phyloP scores from a whole-genome alignment of 2,888 invertebrate species.

The Operophtera brumata region DNA sequence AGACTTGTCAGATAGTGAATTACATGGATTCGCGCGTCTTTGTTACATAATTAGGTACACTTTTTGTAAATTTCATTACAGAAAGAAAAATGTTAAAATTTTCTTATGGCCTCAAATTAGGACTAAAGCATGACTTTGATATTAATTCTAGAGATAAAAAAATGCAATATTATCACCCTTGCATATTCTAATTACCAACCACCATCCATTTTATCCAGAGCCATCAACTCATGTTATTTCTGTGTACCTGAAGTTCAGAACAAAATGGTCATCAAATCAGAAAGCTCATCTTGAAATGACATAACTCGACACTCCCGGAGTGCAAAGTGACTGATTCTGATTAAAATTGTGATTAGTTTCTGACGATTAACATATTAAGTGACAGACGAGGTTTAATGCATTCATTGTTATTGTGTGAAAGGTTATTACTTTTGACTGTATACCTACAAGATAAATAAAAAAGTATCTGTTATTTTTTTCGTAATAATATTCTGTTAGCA shows the following conservation, averaged over 20 bases:
- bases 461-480: neutral
- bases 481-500: no score
- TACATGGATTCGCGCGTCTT: no score
- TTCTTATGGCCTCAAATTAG: no score
- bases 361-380: constrained; percentile 44
- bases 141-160: constrained; percentile 10
- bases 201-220: constrained; percentile 8
- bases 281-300: constrained; percentile 42
- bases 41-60: no score
- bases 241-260: constrained; percentile 20
- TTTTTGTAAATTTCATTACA: no score
- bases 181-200: constrained; percentile 35
- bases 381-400: constrained; percentile 30
- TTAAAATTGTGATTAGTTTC: constrained; percentile 47
- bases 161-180: constrained; percentile 34
- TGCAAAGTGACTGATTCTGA: constrained; percentile 46
- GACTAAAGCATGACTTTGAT: neutral
- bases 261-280: constrained; percentile 37
- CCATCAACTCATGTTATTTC: neutral
- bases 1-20: no score
- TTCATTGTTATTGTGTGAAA: constrained; percentile 19
- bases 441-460: neutral
- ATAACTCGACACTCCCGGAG: constrained; percentile 44
- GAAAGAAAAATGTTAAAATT: no score
- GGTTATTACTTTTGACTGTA: neutral